Percentiles rank a stretch among this genome's conserved stretches.
Evolutionary conservation across 2,113 vertebrate species (phyloP).

Genomic region (Climacteris rufus): DNA sequence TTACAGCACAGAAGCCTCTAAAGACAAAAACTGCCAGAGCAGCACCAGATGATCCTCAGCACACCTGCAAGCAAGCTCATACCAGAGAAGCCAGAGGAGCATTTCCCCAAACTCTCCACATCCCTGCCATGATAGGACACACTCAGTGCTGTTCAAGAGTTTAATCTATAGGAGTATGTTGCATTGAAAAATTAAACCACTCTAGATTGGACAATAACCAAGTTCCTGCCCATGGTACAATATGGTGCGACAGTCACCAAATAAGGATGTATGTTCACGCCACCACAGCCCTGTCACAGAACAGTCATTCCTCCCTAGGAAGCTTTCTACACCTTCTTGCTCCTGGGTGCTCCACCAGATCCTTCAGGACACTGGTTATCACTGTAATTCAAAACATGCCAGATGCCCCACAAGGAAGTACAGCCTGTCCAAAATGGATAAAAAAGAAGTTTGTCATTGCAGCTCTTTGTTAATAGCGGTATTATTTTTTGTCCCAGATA

Average conservation of each 20-base stretch:
- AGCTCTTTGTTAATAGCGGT: neutral
- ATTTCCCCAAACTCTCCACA: neutral
- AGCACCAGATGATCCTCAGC: neutral
- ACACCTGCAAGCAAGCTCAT: rapidly evolving
- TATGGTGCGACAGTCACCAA: neutral
- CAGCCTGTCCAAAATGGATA: neutral
- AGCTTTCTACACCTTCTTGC: neutral
- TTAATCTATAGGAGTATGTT: neutral
- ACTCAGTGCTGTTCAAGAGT: neutral
- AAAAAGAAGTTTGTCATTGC: neutral
- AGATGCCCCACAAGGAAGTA: neutral
- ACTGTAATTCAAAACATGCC: neutral
- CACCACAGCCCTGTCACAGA: neutral
- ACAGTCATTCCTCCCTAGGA: neutral
- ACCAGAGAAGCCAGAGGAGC: neutral
- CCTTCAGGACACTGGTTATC: rapidly evolving
- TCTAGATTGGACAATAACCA: neutral
- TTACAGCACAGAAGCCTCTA: neutral
- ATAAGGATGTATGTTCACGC: neutral
- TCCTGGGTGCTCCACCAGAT: neutral
- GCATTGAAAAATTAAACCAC: neutral
- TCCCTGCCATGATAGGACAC: neutral
- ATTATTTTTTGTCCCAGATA: neutral
- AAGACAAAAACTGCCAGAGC: neutral
- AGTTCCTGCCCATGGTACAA: rapidly evolving